Conservation (phyloP, 2,797 vertebrate species). For the Trachurus trachurus region DNA sequence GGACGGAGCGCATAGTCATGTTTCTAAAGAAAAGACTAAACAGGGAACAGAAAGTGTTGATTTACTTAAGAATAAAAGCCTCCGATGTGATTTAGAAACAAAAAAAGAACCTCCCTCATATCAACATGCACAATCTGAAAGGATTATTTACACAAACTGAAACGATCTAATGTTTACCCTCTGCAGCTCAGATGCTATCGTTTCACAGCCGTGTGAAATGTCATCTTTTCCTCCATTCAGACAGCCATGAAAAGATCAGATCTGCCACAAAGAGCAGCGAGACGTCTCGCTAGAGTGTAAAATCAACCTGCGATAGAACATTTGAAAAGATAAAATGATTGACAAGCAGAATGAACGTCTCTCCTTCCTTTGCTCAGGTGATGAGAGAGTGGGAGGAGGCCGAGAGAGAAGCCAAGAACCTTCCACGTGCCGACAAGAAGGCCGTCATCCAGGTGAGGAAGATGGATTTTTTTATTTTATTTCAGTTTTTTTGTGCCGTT, state of each 20-base stretch:
- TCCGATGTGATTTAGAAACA: neutral
- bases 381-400: constrained; percentile 99
- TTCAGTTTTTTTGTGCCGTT: no score
- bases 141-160: neutral
- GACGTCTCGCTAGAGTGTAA: constrained; percentile 26
- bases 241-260: constrained; percentile 15
- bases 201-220: constrained; percentile 6
- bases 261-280: constrained; percentile 8
- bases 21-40: neutral
- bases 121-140: constrained; percentile 4
- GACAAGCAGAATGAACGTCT: constrained; percentile 16
- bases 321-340: neutral
- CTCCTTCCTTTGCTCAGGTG: constrained; percentile 85
- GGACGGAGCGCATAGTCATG: neutral
- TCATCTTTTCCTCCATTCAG: neutral
- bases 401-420: constrained; percentile 95
- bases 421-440: constrained; percentile 97
- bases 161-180: constrained; percentile 2
- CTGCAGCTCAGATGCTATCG: constrained; percentile 8
- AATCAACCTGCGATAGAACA: neutral
- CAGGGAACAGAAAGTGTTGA: constrained; percentile 18
- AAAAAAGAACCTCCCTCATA: neutral
- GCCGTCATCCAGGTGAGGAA: constrained; percentile 95
- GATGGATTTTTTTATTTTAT: no score
- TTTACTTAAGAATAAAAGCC: neutral